Percentiles rank a stretch among this genome's conserved stretches.
Evolutionary conservation across 1,140 invertebrate genomes (phyloP).

Genomic region (Condylostylus longicornis): DNA sequence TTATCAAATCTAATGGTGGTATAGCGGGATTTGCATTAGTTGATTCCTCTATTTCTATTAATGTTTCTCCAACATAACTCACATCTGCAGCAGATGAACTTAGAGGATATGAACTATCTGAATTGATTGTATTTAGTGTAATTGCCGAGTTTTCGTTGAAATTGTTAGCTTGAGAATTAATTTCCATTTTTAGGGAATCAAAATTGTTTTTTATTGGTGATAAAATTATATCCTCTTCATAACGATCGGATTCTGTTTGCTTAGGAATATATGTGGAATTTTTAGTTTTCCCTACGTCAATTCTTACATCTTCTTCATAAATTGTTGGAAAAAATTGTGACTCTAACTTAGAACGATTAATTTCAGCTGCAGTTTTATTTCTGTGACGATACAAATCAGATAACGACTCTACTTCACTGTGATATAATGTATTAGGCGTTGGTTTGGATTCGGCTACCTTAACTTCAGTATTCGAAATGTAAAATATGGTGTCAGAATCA

Average conservation of each 20-base stretch:
- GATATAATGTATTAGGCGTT: slow-evolving; percentile 8
- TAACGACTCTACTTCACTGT: not conserved
- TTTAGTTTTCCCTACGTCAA: slow-evolving; percentile 9
- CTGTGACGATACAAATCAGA: not conserved
- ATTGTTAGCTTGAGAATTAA: too few relatives aligned
- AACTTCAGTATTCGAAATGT: slow-evolving; percentile 32
- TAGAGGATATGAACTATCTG: slow-evolving; percentile 20
- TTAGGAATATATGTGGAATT: not conserved
- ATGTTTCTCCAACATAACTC: slow-evolving; percentile 29
- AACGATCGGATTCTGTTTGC: slow-evolving; percentile 8
- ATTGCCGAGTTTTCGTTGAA: not conserved
- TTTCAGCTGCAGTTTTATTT: slow-evolving; percentile 13
- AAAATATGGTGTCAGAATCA: slow-evolving; percentile 31
- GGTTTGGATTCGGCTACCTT: slow-evolving; percentile 29
- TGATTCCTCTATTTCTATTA: slow-evolving; percentile 28
- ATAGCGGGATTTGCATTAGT: not conserved
- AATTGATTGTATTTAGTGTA: not conserved
- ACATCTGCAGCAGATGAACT: slow-evolving; percentile 13
- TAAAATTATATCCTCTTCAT: slow-evolving; percentile 28
- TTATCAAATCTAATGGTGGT: not conserved
- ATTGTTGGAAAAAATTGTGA: slow-evolving; percentile 29
- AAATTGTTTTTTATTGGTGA: slow-evolving; percentile 20
- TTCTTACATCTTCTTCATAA: slow-evolving; percentile 15
- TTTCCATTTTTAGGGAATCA: slow-evolving; percentile 25
- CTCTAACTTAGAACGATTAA: slow-evolving; percentile 15